These are phyloP conservation scores for Anastrepha obliqua DNA, from an alignment of 1,140 invertebrate species.

Conservation along the genomic window DNA sequence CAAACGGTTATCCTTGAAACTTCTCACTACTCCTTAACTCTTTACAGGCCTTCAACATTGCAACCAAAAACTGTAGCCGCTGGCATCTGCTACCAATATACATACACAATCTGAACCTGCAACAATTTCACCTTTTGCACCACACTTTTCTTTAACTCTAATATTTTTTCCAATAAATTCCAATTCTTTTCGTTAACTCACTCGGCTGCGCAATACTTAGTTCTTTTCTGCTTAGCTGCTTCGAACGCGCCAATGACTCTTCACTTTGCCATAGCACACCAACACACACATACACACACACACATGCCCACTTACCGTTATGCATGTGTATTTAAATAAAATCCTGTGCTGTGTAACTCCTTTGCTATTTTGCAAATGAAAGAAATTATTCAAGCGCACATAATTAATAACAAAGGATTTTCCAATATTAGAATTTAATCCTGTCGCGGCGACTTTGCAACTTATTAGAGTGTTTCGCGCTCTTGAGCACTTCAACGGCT, in stretches of 20 bases:
- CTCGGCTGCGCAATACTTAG: background rate
- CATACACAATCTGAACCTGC: background rate
- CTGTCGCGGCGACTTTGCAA: conserved; percentile 54
- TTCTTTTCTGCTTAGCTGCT: background rate
- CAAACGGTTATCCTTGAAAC: too few relatives aligned
- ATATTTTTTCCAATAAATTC: background rate
- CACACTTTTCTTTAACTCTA: background rate
- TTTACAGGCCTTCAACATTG: background rate
- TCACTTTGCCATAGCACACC: background rate
- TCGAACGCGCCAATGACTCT: conserved; percentile 20
- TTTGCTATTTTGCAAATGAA: conserved; percentile 46
- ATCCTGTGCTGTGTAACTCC: background rate
- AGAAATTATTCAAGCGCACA: conserved; percentile 57
- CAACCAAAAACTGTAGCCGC: background rate
- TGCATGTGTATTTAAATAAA: too few relatives aligned
- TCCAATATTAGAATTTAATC: conserved; percentile 57
- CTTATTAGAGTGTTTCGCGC: conserved; percentile 38
- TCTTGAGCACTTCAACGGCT: background rate
- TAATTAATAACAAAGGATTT: conserved; percentile 59
- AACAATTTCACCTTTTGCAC: background rate
- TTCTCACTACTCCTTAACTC: too few relatives aligned
- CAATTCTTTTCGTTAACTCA: conserved; percentile 9
- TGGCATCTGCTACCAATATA: background rate
- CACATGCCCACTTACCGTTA: background rate
- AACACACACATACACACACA: background rate